Percentiles rank a stretch among this genome's conserved stretches.
phyloP scores from a whole-genome alignment of 2,888 invertebrate species.

The Oconnorella tubifera region DNA sequence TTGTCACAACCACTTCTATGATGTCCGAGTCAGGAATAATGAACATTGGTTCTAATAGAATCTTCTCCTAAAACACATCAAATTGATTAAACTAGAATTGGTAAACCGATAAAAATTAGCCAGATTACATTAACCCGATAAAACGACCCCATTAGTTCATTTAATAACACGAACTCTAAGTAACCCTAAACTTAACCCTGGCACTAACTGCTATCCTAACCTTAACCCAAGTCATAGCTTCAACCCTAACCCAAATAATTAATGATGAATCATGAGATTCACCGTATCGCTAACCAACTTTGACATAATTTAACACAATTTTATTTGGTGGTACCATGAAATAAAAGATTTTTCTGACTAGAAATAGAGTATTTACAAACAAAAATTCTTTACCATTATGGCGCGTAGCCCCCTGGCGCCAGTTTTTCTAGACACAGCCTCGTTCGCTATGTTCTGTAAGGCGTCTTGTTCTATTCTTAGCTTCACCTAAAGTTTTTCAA shows the following conservation, averaged over 20 bases:
- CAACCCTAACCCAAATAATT: no score
- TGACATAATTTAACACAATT: no score
- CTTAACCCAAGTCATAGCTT: no score
- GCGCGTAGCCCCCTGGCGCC: slow-evolving; percentile 93
- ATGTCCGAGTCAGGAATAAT: slow-evolving; percentile 95
- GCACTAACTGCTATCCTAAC: no score
- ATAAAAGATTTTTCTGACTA: no score
- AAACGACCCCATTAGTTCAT: background rate
- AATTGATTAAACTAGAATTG: background rate
- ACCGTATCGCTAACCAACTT: no score
- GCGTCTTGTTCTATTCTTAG: slow-evolving; percentile 85
- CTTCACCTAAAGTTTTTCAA: slow-evolving; percentile 79
- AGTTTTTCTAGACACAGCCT: slow-evolving; percentile 89
- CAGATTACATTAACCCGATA: no score
- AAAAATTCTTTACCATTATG: slow-evolving; percentile 88
- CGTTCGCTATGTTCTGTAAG: slow-evolving; percentile 79
- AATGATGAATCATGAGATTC: no score
- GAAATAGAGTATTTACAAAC: no score
- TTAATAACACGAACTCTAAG: background rate
- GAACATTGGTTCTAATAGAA: slow-evolving; percentile 94
- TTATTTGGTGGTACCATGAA: no score
- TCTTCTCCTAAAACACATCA: slow-evolving; percentile 69
- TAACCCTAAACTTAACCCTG: no score
- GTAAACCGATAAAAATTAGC: no score
- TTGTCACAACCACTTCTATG: slow-evolving; percentile 76